Evolutionary conservation across 2,113 vertebrate genomes (phyloP).

Genomic region (Pituophis catenifer): DNA sequence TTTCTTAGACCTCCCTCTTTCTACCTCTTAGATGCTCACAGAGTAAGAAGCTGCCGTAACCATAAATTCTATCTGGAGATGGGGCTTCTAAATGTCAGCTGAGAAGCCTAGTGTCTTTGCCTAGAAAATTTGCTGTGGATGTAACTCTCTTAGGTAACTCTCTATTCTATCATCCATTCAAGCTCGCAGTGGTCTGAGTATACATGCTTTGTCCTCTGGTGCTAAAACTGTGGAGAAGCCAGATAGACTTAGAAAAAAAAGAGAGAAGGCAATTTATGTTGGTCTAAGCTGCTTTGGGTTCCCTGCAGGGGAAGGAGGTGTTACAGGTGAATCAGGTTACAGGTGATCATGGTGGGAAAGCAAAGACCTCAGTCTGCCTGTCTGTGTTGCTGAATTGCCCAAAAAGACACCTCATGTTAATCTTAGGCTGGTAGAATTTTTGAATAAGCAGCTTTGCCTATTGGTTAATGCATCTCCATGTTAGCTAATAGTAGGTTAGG

Average conservation of each 20-base stretch:
- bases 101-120: background rate
- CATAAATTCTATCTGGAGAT: background rate
- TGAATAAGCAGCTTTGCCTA: background rate
- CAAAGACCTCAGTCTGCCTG: background rate
- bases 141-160: background rate
- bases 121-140: background rate
- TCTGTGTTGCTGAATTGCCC: background rate
- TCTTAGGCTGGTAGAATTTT: background rate
- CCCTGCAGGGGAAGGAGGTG: too few relatives aligned
- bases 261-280: background rate
- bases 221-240: background rate
- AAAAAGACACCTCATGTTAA: background rate
- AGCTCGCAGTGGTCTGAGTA: background rate
- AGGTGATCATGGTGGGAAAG: background rate
- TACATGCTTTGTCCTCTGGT: background rate
- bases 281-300: background rate
- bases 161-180: background rate
- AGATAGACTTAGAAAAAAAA: background rate
- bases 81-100: background rate
- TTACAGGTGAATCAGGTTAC: background rate
- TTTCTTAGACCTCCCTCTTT: background rate
- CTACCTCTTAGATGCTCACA: background rate
- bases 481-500: background rate
- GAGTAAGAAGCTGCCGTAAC: background rate
- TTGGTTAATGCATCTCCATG: background rate